Conservation (phyloP, 2,797 vertebrate species). For the Eospalax fontanierii region DNA sequence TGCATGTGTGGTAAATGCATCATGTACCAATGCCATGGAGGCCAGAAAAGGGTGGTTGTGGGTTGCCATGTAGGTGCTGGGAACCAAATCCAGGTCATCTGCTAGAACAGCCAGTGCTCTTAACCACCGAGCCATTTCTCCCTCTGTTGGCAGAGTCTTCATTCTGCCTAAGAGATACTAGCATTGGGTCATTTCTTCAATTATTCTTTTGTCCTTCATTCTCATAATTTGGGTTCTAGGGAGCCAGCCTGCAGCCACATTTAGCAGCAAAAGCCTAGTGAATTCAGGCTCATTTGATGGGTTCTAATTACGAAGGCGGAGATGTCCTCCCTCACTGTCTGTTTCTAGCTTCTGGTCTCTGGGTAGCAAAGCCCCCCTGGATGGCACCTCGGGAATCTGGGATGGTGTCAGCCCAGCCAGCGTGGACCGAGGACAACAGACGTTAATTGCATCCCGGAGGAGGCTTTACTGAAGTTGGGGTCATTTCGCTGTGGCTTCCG, state of each 20-base stretch:
- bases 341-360: not conserved
- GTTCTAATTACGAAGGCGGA: constrained; percentile 53
- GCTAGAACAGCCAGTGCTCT: too few relatives aligned
- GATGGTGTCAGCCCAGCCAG: constrained; percentile 40
- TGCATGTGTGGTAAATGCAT: too few relatives aligned
- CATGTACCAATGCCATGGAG: too few relatives aligned
- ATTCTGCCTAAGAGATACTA: not conserved
- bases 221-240: not conserved
- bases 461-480: constrained; percentile 70
- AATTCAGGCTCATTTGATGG: not conserved
- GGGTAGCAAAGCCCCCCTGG: not conserved
- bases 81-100: too few relatives aligned
- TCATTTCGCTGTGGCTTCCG: constrained; percentile 58
- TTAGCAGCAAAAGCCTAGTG: not conserved
- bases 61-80: too few relatives aligned
- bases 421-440: constrained; percentile 45
- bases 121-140: too few relatives aligned
- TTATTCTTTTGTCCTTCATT: not conserved
- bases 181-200: not conserved
- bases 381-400: not conserved
- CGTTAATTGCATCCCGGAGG: constrained; percentile 78
- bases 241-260: not conserved
- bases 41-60: too few relatives aligned
- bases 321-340: not conserved
- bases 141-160: too few relatives aligned